Percentiles rank a stretch among this genome's conserved stretches.
Evolutionary conservation across 2,113 vertebrate genomes (phyloP).

Genomic region (Thunnus thynnus): DNA sequence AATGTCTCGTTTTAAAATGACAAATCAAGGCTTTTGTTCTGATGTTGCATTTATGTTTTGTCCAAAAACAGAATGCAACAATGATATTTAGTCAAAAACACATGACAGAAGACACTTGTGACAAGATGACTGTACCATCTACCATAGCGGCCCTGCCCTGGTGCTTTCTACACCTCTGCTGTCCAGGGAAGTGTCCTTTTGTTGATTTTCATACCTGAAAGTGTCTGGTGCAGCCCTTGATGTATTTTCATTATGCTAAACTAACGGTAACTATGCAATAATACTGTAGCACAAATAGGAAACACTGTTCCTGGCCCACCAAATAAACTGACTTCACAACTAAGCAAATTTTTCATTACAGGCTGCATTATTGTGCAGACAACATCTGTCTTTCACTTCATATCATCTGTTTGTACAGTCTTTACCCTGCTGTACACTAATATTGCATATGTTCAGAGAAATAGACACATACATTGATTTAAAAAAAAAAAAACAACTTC

Average conservation of each 20-base stretch:
- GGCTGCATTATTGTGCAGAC: background rate
- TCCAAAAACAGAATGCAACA: too few species aligned
- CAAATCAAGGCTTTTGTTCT: too few species aligned
- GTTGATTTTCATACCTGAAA: background rate
- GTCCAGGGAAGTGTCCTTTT: background rate
- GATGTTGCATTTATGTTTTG: too few species aligned
- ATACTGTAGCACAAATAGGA: background rate
- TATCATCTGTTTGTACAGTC: background rate
- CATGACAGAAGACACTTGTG: background rate
- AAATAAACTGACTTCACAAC: background rate
- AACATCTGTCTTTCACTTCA: conserved; percentile 19
- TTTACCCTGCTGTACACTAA: conserved; percentile 10
- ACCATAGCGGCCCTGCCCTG: background rate
- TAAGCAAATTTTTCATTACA: background rate
- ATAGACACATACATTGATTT: conserved; percentile 10
- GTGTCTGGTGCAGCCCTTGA: background rate
- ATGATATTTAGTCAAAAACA: background rate
- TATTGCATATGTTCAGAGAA: conserved; percentile 29
- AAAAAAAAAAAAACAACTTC: conserved; percentile 2
- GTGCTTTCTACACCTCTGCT: background rate
- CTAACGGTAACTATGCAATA: background rate
- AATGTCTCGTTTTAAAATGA: too few species aligned
- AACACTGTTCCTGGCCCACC: background rate
- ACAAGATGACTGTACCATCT: too few species aligned
- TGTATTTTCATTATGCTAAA: background rate